Evolutionary conservation across 2,888 invertebrate species (phyloP).

Genomic region (Zonitis immaculata): DNA sequence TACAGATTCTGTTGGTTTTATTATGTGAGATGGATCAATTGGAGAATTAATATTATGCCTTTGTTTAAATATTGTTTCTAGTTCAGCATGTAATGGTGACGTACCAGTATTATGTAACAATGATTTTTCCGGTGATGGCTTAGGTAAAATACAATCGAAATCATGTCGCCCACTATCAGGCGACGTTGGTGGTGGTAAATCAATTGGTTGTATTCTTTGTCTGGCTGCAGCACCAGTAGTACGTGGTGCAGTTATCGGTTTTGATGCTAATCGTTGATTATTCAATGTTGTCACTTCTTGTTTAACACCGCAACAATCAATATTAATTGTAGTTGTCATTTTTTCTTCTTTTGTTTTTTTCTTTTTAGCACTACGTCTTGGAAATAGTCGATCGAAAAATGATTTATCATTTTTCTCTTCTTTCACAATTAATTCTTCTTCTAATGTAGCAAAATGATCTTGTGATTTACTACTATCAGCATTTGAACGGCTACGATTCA

Average conservation of each 20-base stretch:
- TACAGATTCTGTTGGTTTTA: slow-evolving; percentile 25
- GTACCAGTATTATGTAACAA: slow-evolving; percentile 18
- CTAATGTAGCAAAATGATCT: slow-evolving; percentile 35
- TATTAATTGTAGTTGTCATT: slow-evolving; percentile 37
- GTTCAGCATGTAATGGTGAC: slow-evolving; percentile 41
- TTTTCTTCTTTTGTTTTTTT: slow-evolving; percentile 53
- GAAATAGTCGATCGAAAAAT: slow-evolving; percentile 63
- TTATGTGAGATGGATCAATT: slow-evolving; percentile 12
- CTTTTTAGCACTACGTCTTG: slow-evolving; percentile 68
- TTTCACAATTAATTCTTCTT: slow-evolving; percentile 42
- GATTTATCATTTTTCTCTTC: slow-evolving; percentile 55
- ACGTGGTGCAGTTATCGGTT: slow-evolving; percentile 42
- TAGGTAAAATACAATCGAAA: slow-evolving; percentile 23
- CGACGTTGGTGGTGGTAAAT: slow-evolving; percentile 49
- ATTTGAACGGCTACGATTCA: slow-evolving; percentile 50
- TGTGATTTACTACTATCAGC: slow-evolving; percentile 46
- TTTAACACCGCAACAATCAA: slow-evolving; percentile 38
- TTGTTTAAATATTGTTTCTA: slow-evolving; percentile 41
- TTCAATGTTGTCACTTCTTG: background rate
- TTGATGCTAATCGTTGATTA: slow-evolving; percentile 24
- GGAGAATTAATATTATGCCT: slow-evolving; percentile 31
- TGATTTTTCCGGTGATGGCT: slow-evolving; percentile 34
- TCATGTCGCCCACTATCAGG: slow-evolving; percentile 36
- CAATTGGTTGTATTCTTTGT: slow-evolving; percentile 56
- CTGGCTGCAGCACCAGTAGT: slow-evolving; percentile 53